phyloP scores from a whole-genome alignment of 2,113 vertebrate species.

The Furnarius figulus region DNA sequence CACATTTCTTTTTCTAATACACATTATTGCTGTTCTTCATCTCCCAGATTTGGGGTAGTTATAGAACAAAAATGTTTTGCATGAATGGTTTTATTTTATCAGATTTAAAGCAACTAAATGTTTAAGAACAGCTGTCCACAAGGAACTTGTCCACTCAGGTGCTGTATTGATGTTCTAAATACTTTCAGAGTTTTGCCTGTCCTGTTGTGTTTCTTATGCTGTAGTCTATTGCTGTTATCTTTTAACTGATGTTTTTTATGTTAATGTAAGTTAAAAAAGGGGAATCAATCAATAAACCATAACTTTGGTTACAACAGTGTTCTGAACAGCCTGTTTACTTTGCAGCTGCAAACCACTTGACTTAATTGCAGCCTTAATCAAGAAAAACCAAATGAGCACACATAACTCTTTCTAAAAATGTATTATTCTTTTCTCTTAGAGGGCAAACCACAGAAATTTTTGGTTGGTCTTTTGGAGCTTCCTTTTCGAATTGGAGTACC shows the following conservation, averaged over 20 bases:
- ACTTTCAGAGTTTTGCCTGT: neutral
- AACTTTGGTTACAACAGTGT: neutral
- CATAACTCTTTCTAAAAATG: neutral
- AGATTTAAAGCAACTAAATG: neutral
- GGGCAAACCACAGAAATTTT: slow-evolving; percentile 83
- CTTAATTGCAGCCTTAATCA: neutral
- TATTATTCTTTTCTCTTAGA: slow-evolving; percentile 71
- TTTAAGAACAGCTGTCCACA: neutral
- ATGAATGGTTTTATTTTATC: neutral
- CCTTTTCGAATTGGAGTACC: slow-evolving; percentile 81
- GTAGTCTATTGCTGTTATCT: neutral
- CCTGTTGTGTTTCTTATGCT: neutral
- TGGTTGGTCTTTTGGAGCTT: slow-evolving; percentile 64
- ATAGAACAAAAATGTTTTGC: neutral
- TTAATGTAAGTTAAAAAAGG: neutral
- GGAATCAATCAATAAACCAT: neutral
- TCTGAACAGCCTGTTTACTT: neutral
- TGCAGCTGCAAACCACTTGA: neutral
- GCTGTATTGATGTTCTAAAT: neutral
- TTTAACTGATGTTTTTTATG: neutral
- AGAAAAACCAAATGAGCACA: neutral
- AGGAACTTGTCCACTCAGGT: neutral
- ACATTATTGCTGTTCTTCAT: neutral
- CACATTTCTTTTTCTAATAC: neutral
- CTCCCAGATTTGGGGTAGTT: neutral